These are phyloP conservation scores for Anthoscopus minutus DNA, from an alignment of 2,113 vertebrate species.

Conservation along the genomic window DNA sequence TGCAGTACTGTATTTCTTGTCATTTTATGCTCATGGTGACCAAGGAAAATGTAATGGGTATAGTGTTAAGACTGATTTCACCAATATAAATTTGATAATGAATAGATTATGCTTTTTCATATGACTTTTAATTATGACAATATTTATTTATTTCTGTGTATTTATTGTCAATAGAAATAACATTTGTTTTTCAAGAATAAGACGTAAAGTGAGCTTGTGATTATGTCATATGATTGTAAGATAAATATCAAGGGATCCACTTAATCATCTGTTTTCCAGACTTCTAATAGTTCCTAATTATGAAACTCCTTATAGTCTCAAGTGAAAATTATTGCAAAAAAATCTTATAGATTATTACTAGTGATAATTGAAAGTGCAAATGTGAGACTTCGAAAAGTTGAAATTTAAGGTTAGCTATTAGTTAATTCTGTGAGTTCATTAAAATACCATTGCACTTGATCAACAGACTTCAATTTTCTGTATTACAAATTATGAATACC, in stretches of 20 bases:
- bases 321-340: background rate
- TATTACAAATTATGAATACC: background rate
- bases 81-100: background rate
- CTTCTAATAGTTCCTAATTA: background rate
- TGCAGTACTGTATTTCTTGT: background rate
- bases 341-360: background rate
- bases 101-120: background rate
- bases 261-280: background rate
- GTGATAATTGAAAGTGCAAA: background rate
- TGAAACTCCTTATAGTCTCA: background rate
- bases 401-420: background rate
- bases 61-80: background rate
- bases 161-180: background rate
- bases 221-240: background rate
- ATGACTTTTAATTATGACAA: background rate
- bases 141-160: slow-evolving; percentile 8
- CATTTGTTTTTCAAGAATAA: slow-evolving; percentile 4
- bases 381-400: background rate
- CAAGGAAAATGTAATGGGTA: background rate
- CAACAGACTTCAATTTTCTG: background rate
- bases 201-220: background rate
- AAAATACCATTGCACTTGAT: background rate
- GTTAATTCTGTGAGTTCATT: background rate
- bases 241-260: background rate
- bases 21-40: background rate